These are phyloP conservation scores for Torymus aiolomorphi DNA, from an alignment of 2,888 invertebrate species.

Conservation along the genomic window DNA sequence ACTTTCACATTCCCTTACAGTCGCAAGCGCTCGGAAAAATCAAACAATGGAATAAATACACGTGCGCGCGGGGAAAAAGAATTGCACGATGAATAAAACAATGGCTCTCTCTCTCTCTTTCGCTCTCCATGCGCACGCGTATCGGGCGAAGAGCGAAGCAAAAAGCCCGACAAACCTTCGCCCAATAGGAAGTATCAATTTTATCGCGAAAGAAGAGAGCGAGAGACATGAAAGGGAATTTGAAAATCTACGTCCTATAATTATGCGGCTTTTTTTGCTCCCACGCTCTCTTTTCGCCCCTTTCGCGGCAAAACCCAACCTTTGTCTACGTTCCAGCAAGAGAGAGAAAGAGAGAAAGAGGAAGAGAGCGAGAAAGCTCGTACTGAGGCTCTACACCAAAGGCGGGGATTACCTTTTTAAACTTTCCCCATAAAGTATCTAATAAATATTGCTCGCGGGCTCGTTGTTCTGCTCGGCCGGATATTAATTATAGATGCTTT, in stretches of 20 bases:
- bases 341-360: slow-evolving; percentile 49
- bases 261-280: slow-evolving; percentile 53
- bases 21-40: slow-evolving; percentile 48
- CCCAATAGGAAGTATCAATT: slow-evolving; percentile 57
- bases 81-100: slow-evolving; percentile 58
- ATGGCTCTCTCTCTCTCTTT: slow-evolving; percentile 19
- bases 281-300: slow-evolving; percentile 43
- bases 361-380: slow-evolving; percentile 55
- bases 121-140: not conserved
- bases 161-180: slow-evolving; percentile 60
- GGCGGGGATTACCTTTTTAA: slow-evolving; percentile 70
- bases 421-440: slow-evolving; percentile 71
- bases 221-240: slow-evolving; percentile 57
- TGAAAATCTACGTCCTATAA: slow-evolving; percentile 57
- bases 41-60: slow-evolving; percentile 58
- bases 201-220: slow-evolving; percentile 48
- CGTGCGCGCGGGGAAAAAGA: slow-evolving; percentile 35
- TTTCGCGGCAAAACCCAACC: slow-evolving; percentile 43
- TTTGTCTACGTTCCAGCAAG: slow-evolving; percentile 60
- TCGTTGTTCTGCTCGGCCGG: slow-evolving; percentile 65
- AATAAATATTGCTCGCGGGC: slow-evolving; percentile 69
- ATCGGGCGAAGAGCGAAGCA: slow-evolving; percentile 34
- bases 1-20: slow-evolving; percentile 44
- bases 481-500: slow-evolving; percentile 72
- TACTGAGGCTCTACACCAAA: slow-evolving; percentile 49